A percentile compares a stretch with the other conserved stretches of the same genome.
Evolutionary conservation across 1,140 invertebrate species (phyloP).

Genomic region (Tribolium castaneum): DNA sequence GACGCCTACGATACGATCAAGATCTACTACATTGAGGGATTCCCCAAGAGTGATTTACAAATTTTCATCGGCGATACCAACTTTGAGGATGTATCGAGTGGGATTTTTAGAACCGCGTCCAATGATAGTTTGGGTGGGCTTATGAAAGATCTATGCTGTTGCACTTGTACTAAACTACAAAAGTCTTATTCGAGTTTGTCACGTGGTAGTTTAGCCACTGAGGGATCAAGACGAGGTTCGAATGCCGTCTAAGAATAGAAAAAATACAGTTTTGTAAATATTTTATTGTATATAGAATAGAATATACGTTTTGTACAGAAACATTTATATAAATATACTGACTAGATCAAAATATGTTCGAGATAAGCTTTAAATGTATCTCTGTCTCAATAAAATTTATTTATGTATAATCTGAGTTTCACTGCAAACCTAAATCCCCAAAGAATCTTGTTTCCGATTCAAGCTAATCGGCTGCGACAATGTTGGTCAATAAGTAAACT

Average conservation of each 20-base stretch:
- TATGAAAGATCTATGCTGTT: slow-evolving; percentile 65
- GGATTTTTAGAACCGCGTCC: slow-evolving; percentile 72
- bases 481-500: too few species aligned
- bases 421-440: not conserved
- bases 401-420: not conserved
- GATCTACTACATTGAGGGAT: slow-evolving; percentile 87
- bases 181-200: slow-evolving; percentile 57
- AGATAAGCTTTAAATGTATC: slow-evolving; percentile 18
- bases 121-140: slow-evolving; percentile 65
- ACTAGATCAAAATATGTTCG: slow-evolving; percentile 7
- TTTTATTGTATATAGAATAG: slow-evolving; percentile 25
- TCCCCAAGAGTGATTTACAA: slow-evolving; percentile 86
- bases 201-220: slow-evolving; percentile 7
- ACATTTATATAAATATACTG: slow-evolving; percentile 7
- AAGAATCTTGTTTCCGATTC: too few species aligned
- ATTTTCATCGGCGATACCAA: slow-evolving; percentile 78
- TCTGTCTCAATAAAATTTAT: slow-evolving; percentile 19
- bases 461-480: too few species aligned
- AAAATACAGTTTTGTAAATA: slow-evolving; percentile 9
- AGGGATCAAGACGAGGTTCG: not conserved
- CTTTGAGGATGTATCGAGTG: slow-evolving; percentile 78
- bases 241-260: not conserved
- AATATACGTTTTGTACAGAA: slow-evolving; percentile 16
- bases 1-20: slow-evolving; percentile 99
- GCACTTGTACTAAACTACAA: slow-evolving; percentile 54